Evolutionary conservation across 92 coral and sea anemone species (phyloP).

Genomic region (Parazoanthus swiftii): DNA sequence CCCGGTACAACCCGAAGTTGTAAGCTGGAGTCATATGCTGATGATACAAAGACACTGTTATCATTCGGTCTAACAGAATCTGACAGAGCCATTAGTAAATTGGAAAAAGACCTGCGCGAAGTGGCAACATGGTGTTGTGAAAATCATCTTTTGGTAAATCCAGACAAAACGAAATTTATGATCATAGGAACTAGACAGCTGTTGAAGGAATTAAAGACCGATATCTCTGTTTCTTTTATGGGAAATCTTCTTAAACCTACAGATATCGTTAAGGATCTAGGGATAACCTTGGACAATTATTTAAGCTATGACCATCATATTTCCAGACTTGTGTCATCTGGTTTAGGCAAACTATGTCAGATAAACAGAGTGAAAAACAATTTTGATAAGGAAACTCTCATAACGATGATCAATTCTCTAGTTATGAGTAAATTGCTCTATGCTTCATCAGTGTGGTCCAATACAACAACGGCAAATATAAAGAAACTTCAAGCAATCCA

Average conservation of each 20-base stretch:
- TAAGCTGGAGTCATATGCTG: constrained; percentile 36
- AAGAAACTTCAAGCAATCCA: not conserved
- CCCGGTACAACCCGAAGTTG: constrained; percentile 31
- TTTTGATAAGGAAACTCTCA: constrained; percentile 44
- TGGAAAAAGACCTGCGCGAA: constrained; percentile 33
- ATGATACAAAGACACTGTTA: constrained; percentile 23
- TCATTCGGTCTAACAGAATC: constrained; percentile 12
- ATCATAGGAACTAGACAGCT: constrained; percentile 44
- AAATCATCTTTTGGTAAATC: not conserved
- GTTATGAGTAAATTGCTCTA: constrained; percentile 36
- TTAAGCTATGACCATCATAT: constrained; percentile 48
- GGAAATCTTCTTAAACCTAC: constrained; percentile 21
- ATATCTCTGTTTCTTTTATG: not conserved
- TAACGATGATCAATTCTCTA: constrained; percentile 24
- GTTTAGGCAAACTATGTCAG: constrained; percentile 47
- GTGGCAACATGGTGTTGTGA: constrained; percentile 26
- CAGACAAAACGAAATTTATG: constrained; percentile 36
- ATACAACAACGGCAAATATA: not conserved
- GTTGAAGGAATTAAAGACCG: not conserved
- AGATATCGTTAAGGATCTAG: constrained; percentile 48
- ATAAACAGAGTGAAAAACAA: constrained; percentile 46
- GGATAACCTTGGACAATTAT: constrained; percentile 43
- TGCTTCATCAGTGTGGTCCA: constrained; percentile 8
- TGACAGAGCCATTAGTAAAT: constrained; percentile 28
- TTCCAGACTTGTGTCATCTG: constrained; percentile 35